Percentiles rank a stretch among this genome's conserved stretches.
These are phyloP conservation scores for Sussaba pulchella DNA, from an alignment of 2,888 invertebrate genomes.

Conservation along the genomic window DNA sequence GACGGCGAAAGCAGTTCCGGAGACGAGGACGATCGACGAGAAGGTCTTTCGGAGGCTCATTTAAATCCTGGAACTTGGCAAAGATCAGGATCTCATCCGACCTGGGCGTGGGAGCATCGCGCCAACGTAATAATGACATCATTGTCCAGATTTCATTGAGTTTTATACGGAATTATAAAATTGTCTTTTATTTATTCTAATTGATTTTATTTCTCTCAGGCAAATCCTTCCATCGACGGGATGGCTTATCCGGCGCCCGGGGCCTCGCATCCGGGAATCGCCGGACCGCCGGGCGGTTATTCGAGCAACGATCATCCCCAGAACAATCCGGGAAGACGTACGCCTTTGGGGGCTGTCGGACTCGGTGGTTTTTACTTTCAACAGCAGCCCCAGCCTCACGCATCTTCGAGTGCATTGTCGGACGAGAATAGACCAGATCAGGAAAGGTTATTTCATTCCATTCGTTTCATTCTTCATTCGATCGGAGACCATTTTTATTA, in stretches of 20 bases:
- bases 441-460: conserved; percentile 76
- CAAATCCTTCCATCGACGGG: conserved; percentile 76
- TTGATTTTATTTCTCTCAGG: conserved; percentile 71
- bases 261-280: conserved; percentile 78
- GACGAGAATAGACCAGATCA: conserved; percentile 93
- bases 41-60: conserved; percentile 79
- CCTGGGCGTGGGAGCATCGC: conserved; percentile 83
- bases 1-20: conserved; percentile 83
- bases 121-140: conserved; percentile 72
- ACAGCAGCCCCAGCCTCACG: conserved; percentile 86
- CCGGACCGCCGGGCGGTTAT: conserved; percentile 83
- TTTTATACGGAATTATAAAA: background rate
- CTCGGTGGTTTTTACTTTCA: conserved; percentile 95
- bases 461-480: too few relatives aligned
- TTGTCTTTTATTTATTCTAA: too few relatives aligned
- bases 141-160: too few relatives aligned
- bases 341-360: conserved; percentile 93
- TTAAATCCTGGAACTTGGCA: conserved; percentile 80
- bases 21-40: conserved; percentile 82
- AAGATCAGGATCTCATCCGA: conserved; percentile 80
- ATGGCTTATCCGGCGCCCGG: conserved; percentile 77
- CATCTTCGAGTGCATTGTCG: conserved; percentile 85
- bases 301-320: conserved; percentile 85
- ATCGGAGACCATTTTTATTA: too few relatives aligned
- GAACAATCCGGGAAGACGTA: conserved; percentile 87